phyloP scores from a whole-genome alignment of 2,113 vertebrate species.

The Argyrosomus japonicus region DNA sequence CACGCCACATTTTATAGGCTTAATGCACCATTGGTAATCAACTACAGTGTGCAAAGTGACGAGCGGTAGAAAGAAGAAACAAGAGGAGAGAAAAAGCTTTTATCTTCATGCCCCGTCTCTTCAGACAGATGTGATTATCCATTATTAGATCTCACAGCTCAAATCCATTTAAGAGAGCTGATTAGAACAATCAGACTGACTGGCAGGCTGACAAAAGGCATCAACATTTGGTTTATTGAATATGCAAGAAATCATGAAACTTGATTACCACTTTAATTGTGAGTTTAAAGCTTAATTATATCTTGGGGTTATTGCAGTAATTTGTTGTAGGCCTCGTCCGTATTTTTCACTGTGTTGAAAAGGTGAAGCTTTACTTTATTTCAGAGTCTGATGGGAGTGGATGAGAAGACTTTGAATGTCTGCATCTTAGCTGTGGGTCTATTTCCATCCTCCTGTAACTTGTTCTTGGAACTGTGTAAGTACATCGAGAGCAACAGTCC shows the following conservation, averaged over 20 bases:
- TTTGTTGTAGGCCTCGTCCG: not conserved
- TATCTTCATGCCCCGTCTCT: slow-evolving; percentile 43
- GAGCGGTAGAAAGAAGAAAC: not conserved
- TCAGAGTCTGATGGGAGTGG: not conserved
- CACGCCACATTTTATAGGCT: slow-evolving; percentile 1
- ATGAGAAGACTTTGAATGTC: not conserved
- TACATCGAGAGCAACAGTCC: not conserved
- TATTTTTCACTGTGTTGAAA: slow-evolving; percentile 14
- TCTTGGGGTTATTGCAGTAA: slow-evolving; percentile 8
- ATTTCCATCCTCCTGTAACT: not conserved
- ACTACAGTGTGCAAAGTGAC: slow-evolving; percentile 13
- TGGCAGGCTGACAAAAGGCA: slow-evolving; percentile 36
- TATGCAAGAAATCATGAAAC: slow-evolving; percentile 37
- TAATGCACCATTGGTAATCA: slow-evolving; percentile 1
- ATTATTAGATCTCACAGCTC: slow-evolving; percentile 62
- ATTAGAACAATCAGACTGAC: slow-evolving; percentile 58
- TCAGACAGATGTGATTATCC: slow-evolving; percentile 68
- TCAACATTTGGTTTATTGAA: slow-evolving; percentile 38
- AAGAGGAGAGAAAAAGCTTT: slow-evolving; percentile 41
- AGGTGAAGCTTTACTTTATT: slow-evolving; percentile 4
- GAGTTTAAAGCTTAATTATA: slow-evolving; percentile 17
- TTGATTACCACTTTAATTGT: slow-evolving; percentile 19
- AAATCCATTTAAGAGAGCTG: slow-evolving; percentile 55
- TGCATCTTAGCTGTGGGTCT: not conserved
- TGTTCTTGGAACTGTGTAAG: not conserved